Evolutionary conservation across 1,140 invertebrate species (phyloP).

Genomic region (Leptinotarsa texana): DNA sequence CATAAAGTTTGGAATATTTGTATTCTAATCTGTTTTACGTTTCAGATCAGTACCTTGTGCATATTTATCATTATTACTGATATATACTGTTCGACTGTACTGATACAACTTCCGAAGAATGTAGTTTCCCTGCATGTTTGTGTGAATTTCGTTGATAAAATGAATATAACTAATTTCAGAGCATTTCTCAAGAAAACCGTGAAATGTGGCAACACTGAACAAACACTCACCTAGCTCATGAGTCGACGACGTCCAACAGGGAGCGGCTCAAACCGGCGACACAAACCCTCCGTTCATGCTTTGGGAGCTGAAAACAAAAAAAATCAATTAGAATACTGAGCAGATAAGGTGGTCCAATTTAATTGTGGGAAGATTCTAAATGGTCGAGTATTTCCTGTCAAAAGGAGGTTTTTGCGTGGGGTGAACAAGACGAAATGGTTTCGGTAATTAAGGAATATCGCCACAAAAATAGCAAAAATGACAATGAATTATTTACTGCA

Average conservation of each 20-base stretch:
- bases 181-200: too few relatives aligned
- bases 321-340: conserved; percentile 34
- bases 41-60: too few relatives aligned
- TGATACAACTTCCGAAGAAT: too few relatives aligned
- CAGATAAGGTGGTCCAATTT: conserved; percentile 32
- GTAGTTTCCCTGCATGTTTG: too few relatives aligned
- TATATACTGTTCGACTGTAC: too few relatives aligned
- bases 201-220: neutral
- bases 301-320: conserved; percentile 61
- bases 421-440: neutral
- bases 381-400: conserved; percentile 7
- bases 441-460: neutral
- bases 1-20: too few relatives aligned
- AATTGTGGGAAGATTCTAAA: conserved; percentile 33
- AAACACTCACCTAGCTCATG: conserved; percentile 20
- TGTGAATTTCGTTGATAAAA: too few relatives aligned
- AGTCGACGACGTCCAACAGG: conserved; percentile 30
- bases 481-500: too few relatives aligned
- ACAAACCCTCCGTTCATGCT: conserved; percentile 66
- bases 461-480: too few relatives aligned
- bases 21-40: too few relatives aligned
- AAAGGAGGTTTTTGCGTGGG: conserved; percentile 18
- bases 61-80: too few relatives aligned
- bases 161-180: too few relatives aligned
- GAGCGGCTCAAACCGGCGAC: conserved; percentile 62